These are phyloP conservation scores for Ahaetulla prasina DNA, from an alignment of 2,113 vertebrate species.

Conservation along the genomic window DNA sequence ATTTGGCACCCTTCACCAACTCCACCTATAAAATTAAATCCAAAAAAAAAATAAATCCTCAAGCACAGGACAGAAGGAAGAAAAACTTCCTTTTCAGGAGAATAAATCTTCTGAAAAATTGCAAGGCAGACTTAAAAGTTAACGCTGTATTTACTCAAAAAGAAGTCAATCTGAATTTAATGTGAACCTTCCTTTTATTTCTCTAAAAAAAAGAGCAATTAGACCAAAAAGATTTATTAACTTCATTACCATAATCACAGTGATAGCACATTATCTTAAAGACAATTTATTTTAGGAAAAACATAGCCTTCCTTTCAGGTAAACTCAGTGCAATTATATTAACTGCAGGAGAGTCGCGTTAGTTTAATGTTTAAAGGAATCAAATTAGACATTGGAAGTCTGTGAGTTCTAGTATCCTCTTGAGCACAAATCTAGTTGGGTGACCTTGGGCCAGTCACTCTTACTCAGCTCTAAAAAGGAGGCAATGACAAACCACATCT, in stretches of 20 bases:
- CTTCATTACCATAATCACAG: background rate
- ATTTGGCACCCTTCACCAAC: background rate
- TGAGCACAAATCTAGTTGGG: background rate
- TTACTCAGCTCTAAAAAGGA: background rate
- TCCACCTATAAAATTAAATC: background rate
- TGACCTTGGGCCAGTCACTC: background rate
- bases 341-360: background rate
- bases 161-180: background rate
- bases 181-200: background rate
- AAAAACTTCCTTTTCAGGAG: background rate
- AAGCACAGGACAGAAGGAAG: background rate
- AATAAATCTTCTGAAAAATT: background rate
- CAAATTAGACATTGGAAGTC: background rate
- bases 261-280: background rate
- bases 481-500: background rate
- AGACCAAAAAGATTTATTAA: background rate
- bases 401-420: background rate
- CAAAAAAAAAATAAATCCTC: background rate
- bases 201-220: background rate
- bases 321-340: background rate
- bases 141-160: background rate
- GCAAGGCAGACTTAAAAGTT: background rate
- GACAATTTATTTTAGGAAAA: background rate
- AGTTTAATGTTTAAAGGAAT: background rate
- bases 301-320: background rate